These are phyloP conservation scores for Acinonyx jubatus DNA, from an alignment of 2,113 vertebrate genomes.

Conservation along the genomic window DNA sequence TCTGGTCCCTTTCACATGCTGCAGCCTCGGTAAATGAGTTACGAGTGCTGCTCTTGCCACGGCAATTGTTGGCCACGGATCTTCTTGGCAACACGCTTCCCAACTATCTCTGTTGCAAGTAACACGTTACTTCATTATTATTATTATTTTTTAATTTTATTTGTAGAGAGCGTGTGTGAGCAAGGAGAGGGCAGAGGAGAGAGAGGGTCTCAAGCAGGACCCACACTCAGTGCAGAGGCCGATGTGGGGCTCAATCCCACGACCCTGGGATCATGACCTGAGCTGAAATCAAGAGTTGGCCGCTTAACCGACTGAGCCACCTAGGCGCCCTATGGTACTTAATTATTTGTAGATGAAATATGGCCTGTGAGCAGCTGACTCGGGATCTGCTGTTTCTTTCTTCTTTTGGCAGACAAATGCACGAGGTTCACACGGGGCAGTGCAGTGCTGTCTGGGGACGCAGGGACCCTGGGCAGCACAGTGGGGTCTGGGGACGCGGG, in stretches of 20 bases:
- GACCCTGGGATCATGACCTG: too few relatives aligned
- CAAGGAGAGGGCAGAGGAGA: too few relatives aligned
- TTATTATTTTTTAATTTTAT: too few relatives aligned
- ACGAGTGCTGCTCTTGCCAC: not conserved
- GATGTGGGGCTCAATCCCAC: too few relatives aligned
- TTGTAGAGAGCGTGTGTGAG: too few relatives aligned
- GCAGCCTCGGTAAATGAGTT: not conserved
- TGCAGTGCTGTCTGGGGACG: not conserved
- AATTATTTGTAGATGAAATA: not conserved
- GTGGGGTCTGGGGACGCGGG: not conserved
- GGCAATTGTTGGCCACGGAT: not conserved
- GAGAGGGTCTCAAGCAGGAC: too few relatives aligned
- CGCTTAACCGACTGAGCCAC: too few relatives aligned
- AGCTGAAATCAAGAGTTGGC: too few relatives aligned
- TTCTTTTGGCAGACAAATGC: not conserved
- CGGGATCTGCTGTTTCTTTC: not conserved
- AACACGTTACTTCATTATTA: not conserved
- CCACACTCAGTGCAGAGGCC: too few relatives aligned
- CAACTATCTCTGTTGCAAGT: not conserved
- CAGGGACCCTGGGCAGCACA: not conserved
- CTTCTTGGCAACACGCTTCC: not conserved
- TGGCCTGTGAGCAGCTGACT: not conserved
- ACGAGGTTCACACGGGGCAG: accelerated
- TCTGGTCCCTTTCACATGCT: not conserved
- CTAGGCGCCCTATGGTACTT: too few relatives aligned